Conservation (phyloP, 2,113 vertebrate genomes). For the Elanoides forficatus region DNA sequence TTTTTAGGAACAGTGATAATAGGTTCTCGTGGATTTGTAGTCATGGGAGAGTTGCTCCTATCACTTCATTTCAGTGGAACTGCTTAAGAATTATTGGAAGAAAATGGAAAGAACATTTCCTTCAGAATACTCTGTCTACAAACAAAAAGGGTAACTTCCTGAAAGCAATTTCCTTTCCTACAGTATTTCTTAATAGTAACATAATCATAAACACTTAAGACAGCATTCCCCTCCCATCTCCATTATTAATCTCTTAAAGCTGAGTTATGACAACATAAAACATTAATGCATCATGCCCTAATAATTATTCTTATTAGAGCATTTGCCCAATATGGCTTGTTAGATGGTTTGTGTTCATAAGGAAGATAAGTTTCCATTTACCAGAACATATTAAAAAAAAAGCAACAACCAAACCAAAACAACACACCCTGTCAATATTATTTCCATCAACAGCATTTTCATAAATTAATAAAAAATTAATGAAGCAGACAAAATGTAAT, state of each 20-base stretch:
- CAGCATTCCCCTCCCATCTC: neutral
- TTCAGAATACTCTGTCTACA: neutral
- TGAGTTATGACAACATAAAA: slow-evolving; percentile 29
- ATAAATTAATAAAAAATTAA: slow-evolving; percentile 76
- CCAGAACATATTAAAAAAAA: slow-evolving; percentile 62
- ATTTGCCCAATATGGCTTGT: slow-evolving; percentile 9
- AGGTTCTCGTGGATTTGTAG: neutral
- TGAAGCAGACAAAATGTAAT: slow-evolving; percentile 73
- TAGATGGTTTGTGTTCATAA: slow-evolving; percentile 10
- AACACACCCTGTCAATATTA: slow-evolving; percentile 58
- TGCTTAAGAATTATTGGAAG: neutral
- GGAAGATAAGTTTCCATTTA: slow-evolving; percentile 63
- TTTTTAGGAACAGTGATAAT: neutral
- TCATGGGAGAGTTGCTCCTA: neutral
- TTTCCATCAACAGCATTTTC: slow-evolving; percentile 69
- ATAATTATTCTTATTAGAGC: neutral
- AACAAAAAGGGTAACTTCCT: neutral
- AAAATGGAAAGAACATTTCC: neutral
- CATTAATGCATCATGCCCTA: neutral
- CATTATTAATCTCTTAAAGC: slow-evolving; percentile 5
- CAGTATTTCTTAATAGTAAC: slow-evolving; percentile 27
- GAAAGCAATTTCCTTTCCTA: neutral
- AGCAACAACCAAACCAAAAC: neutral
- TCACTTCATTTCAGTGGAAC: neutral
- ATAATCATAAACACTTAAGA: slow-evolving; percentile 45